Evolutionary conservation across 1,140 invertebrate genomes (phyloP), one percentile per base, ranked within the genome.

Genomic region (Pogonognathellus flavescens): DNA sequence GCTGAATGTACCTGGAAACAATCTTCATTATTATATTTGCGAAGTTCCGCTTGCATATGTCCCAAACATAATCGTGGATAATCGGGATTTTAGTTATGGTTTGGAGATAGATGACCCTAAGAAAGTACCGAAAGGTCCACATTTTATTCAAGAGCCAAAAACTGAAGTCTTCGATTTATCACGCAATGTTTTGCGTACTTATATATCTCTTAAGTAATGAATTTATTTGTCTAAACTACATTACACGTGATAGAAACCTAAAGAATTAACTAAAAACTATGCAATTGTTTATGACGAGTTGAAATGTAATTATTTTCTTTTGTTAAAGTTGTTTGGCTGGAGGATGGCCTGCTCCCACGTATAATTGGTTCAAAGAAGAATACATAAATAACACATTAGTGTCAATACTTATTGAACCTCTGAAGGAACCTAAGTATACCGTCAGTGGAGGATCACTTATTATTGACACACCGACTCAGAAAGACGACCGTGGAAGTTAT

Each of bases 311-410:
- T 52, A 80, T 22, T 9, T 81, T 81, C 55, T 13, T 22, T 53
- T 50, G 72, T 89, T 90, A 72, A 72, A 92, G 93, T 88, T 98
- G 97, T 91, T 91, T 96, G 83, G 97, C 97, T 86, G 94, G 94
- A 76, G 97, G 96, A 1, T 98, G 95, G 91, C 97, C 98, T 4
- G 93, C 95, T 14, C 96, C 97, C 0, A 94, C 93, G 8, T 99
- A 99, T 90, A 93, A 95, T 89, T 99, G 97, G 97, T 98, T 93
- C 89, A 94, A 95, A 89, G 96, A 98, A 92, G 93, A 95, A 88
- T 97, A 96, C 91, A 93, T 95, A 89, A 94, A 96, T 89, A 95
- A 96, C 89, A 92, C 92, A 50, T 89, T 96, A 4, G 91, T 94
- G 85, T 93, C 93, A 14, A 92, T 90, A 55, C 92, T 92, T 90